A percentile compares a stretch with the other conserved stretches of the same genome.
Evolutionary conservation across 2,888 invertebrate species (phyloP).

Genomic region (Pseudolycoriella hygida): DNA sequence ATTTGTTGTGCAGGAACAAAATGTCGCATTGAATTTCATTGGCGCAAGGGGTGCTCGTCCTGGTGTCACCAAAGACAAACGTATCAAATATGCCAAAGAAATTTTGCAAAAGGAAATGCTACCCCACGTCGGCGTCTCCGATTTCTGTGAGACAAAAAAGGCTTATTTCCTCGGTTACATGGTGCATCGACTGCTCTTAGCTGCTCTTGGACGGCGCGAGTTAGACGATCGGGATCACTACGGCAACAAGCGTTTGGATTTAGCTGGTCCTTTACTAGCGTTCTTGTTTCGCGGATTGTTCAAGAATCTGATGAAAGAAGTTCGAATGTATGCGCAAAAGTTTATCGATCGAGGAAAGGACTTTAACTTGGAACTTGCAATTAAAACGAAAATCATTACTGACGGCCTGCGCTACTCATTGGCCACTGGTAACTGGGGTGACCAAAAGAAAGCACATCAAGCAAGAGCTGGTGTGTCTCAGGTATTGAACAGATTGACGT

Average conservation of each 20-base stretch:
- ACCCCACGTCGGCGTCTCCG: constrained; percentile 97
- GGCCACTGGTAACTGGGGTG: constrained; percentile 99
- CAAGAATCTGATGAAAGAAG: constrained; percentile 92
- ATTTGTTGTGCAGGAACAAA: constrained; percentile 98
- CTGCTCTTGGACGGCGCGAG: constrained; percentile 88
- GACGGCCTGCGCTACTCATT: constrained; percentile 95
- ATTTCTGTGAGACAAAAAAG: constrained; percentile 99
- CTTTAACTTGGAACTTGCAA: constrained; percentile 76
- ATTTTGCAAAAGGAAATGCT: constrained; percentile 99
- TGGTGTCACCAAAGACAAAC: constrained; percentile 96
- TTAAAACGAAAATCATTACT: constrained; percentile 95
- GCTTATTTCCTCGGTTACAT: constrained; percentile 98
- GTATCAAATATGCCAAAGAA: constrained; percentile 98
- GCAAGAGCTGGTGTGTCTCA: constrained; percentile 33
- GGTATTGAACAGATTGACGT: constrained; percentile 94
- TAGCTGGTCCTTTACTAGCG: constrained; percentile 92
- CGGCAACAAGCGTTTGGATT: constrained; percentile 93
- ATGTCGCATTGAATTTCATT: constrained; percentile 96
- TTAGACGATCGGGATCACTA: constrained; percentile 99
- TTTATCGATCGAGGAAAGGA: constrained; percentile 98
- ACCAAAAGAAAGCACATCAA: constrained; percentile 99
- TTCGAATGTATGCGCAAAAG: constrained; percentile 95
- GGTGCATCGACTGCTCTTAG: constrained; percentile 91
- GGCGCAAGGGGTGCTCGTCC: constrained; percentile 94
- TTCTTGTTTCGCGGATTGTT: constrained; percentile 94